A percentile compares a stretch with the other conserved stretches of the same genome.
phyloP scores from a whole-genome alignment of 2,888 invertebrate species.

The Mythimna albipuncta region DNA sequence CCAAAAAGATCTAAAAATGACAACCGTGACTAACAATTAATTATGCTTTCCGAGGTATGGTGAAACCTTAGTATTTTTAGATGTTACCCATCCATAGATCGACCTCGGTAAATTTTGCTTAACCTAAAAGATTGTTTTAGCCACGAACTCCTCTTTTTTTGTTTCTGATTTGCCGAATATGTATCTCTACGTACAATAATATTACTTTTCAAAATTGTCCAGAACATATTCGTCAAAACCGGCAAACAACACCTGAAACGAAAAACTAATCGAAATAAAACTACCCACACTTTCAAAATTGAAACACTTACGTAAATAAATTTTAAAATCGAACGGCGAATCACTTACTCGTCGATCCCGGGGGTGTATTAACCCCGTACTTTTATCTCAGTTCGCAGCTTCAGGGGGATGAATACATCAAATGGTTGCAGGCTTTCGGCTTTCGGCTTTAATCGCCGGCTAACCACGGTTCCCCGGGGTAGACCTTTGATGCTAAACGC shows the following conservation, averaged over 20 bases:
- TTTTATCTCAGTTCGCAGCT: conserved; percentile 74
- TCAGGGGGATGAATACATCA: conserved; percentile 83
- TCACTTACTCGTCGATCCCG: conserved; percentile 70
- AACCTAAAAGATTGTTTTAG: too few species aligned
- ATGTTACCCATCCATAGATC: too few species aligned
- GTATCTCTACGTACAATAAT: too few species aligned
- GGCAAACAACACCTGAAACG: not conserved
- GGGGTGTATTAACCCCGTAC: conserved; percentile 72
- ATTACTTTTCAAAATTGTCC: not conserved
- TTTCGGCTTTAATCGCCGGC: conserved; percentile 81
- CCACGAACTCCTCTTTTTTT: too few species aligned
- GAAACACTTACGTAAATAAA: conserved; percentile 54
- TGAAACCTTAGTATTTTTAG: too few species aligned
- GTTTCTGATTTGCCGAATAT: too few species aligned
- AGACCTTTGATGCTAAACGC: conserved; percentile 74
- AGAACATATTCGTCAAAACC: not conserved
- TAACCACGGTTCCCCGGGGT: conserved; percentile 74
- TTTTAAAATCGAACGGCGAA: conserved; percentile 71
- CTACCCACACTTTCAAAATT: conserved; percentile 43
- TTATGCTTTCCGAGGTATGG: too few species aligned
- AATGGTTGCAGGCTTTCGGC: conserved; percentile 72
- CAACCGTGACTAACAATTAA: too few species aligned
- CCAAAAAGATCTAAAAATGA: not conserved
- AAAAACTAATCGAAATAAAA: conserved; percentile 39
- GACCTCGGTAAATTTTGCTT: too few species aligned